Base-by-base conservation (phyloP, 2,113 vertebrate genomes). In the Elanus axillaris region DNA sequence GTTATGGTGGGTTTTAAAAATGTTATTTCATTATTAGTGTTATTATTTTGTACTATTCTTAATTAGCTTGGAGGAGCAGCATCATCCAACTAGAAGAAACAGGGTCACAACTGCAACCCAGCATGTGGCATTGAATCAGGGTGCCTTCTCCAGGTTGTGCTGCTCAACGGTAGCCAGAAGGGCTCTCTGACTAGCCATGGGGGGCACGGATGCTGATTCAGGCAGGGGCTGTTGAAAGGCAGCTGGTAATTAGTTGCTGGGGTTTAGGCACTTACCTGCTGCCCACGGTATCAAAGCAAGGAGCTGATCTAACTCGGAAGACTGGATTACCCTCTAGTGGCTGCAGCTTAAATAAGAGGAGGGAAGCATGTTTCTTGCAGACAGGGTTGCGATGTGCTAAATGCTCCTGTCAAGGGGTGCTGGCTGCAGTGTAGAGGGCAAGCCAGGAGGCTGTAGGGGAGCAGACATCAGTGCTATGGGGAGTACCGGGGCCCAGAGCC, bases 281-380 rank as follows among this genome's bases (percentile, higher is more conserved):
- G 60, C 89, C 84, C 60, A 40, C 60, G 4, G 56, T 14, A 78
- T 68, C 84, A 63, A 89, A 93, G 91, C 31, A 23, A 85, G 77
- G 79, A 80, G 62, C 73, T 36, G 76, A 15, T 86, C 17, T 75
- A 48, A 93, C 86, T 88, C n/a, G 5, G 93, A 94, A 63, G 80
- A 13, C 91, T 96, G 93, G 93, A 55, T 95, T 96, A 96, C 95
- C 96, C 94, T 95, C 96, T 96, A 96, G 94, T 91, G 96, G 96
- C 83, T 96, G 96, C 91, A 92, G 94, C 40, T 74, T 73, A 93
- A 92, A 95, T 69, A 34, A 52, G 71, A 94, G 60, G 32, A 90
- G 47, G 56, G 40, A 87, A 14, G 27, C 0, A 15, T 12, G 20
- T 10, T 60, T 19, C 75, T 83, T 52, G 45, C 64, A 84, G 83